Percentiles rank a stretch among this genome's conserved stretches.
These are phyloP conservation scores for Helleia helle DNA, from an alignment of 2,888 invertebrate species.

Conservation along the genomic window DNA sequence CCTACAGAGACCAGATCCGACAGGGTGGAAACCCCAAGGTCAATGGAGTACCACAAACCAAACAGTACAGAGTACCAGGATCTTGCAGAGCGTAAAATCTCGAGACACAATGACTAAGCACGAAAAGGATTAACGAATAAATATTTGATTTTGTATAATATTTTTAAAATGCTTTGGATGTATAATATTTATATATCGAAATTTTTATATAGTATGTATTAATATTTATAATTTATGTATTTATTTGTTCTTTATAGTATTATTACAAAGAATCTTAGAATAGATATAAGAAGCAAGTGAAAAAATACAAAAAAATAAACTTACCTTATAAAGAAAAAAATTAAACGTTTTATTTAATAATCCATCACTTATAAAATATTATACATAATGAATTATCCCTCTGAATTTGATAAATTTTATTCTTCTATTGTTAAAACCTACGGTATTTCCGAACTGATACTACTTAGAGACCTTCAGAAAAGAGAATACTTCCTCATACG, in stretches of 20 bases:
- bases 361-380: too few relatives aligned
- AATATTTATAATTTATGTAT: constrained; percentile 26
- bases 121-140: constrained; percentile 19
- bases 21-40: constrained; percentile 53
- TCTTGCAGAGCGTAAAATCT: constrained; percentile 40
- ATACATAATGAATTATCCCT: too few relatives aligned
- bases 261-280: constrained; percentile 35
- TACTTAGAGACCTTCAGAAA: too few relatives aligned
- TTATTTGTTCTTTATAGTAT: constrained; percentile 29
- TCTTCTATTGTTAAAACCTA: too few relatives aligned
- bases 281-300: constrained; percentile 37
- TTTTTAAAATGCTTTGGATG: constrained; percentile 13
- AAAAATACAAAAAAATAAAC: constrained; percentile 31
- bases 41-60: constrained; percentile 37
- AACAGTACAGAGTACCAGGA: constrained; percentile 49
- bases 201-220: constrained; percentile 30
- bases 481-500: too few relatives aligned
- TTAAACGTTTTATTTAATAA: constrained; percentile 1
- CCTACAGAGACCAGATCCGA: constrained; percentile 44
- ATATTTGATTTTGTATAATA: constrained; percentile 9
- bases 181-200: constrained; percentile 17
- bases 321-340: constrained; percentile 11
- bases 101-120: constrained; percentile 14
- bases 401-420: too few relatives aligned
- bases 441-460: too few relatives aligned